Conservation (phyloP, 1,140 invertebrate species). For the Pogonomyrmex barbatus region DNA sequence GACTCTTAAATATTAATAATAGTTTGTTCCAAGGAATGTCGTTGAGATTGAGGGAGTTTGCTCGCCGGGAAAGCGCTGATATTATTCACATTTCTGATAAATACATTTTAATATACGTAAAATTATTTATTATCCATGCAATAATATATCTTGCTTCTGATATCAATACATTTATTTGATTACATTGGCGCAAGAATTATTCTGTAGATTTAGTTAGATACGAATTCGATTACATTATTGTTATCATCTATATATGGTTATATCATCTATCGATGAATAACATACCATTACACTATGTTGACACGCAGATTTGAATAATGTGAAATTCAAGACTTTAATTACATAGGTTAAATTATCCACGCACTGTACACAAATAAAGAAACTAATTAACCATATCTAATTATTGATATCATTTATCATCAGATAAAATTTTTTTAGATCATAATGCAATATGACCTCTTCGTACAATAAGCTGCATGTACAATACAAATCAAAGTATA, state of each 20-base stretch:
- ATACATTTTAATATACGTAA: background rate
- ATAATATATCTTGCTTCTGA: background rate
- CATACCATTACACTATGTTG: background rate
- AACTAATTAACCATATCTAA: conserved; percentile 8
- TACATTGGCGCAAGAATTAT: background rate
- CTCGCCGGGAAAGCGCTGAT: conserved; percentile 3
- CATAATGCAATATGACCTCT: background rate
- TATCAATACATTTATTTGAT: conserved; percentile 1
- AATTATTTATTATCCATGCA: conserved; percentile 3
- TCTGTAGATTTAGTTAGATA: background rate
- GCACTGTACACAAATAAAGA: background rate
- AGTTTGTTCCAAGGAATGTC: conserved; percentile 32
- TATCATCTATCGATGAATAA: background rate
- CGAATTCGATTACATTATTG: conserved; percentile 1
- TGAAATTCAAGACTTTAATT: conserved; percentile 8
- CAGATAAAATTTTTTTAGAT: background rate
- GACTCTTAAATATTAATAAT: conserved; percentile 24
- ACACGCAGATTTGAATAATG: background rate
- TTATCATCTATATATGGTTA: background rate
- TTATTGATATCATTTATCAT: conserved; percentile 15
- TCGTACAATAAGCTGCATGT: background rate
- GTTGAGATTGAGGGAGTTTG: conserved; percentile 37
- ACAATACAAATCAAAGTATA: background rate
- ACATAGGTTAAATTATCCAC: background rate
- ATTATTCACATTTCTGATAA: background rate